Percentiles rank a stretch among this genome's conserved stretches.
Evolutionary conservation across 2,797 vertebrate genomes (phyloP).

Genomic region (Microtus californicus): DNA sequence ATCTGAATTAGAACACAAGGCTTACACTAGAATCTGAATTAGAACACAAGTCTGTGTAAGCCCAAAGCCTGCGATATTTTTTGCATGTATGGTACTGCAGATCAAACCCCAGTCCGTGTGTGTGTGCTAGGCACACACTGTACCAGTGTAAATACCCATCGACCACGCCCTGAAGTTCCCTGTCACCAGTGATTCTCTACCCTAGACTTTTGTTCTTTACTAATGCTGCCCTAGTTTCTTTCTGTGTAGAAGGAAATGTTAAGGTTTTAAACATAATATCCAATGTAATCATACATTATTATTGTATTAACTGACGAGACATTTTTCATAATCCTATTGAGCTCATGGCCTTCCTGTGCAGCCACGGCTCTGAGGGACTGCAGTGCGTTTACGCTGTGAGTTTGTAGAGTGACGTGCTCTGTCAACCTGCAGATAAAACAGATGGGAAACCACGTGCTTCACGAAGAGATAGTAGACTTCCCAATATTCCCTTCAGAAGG

Average conservation of each 20-base stretch:
- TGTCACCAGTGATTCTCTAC: too few relatives aligned
- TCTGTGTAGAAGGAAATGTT: conserved; percentile 24
- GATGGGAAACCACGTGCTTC: not conserved
- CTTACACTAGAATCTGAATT: not conserved
- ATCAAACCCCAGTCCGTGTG: not conserved
- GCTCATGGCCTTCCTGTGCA: not conserved
- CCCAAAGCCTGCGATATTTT: not conserved
- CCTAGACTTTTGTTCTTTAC: not conserved
- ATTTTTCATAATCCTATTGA: conserved; percentile 1
- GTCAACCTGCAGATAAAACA: not conserved
- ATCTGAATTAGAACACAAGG: not conserved
- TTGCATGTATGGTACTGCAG: too few relatives aligned
- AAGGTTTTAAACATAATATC: conserved; percentile 56
- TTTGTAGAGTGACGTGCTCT: not conserved
- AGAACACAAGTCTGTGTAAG: not conserved
- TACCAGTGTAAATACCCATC: not conserved
- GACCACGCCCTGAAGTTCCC: too few relatives aligned
- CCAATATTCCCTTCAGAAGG: not conserved
- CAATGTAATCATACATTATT: not conserved
- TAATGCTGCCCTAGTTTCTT: not conserved
- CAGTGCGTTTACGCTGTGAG: not conserved
- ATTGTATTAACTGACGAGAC: conserved; percentile 15
- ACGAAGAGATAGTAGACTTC: not conserved
- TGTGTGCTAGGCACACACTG: not conserved
- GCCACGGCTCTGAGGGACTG: conserved; percentile 7